phyloP scores from a whole-genome alignment of 2,797 vertebrate species.

The Pangasius sanitwongsei region DNA sequence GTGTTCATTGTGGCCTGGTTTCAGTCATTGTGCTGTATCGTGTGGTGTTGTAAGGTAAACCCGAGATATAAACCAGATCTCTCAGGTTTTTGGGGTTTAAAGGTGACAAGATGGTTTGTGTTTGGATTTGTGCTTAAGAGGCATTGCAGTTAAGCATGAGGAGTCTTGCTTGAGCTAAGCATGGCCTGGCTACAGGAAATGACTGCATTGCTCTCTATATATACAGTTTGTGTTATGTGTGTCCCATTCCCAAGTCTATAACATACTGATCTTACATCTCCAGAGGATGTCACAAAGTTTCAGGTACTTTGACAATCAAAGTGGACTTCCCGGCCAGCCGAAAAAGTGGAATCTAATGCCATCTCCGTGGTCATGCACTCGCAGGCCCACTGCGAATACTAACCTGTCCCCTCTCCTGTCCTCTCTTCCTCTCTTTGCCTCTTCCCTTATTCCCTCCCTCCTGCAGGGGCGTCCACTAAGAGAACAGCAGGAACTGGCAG shows the following conservation, averaged over 20 bases:
- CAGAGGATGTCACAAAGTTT: constrained; percentile 37
- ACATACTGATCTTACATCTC: constrained; percentile 35
- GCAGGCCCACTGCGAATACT: constrained; percentile 49
- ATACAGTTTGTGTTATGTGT: constrained; percentile 41
- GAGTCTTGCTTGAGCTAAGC: constrained; percentile 59
- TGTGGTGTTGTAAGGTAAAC: constrained; percentile 51
- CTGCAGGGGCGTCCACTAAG: constrained; percentile 80
- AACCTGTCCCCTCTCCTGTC: constrained; percentile 55
- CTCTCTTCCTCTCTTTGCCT: constrained; percentile 38
- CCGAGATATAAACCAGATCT: constrained; percentile 26
- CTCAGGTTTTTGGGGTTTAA: constrained; percentile 39
- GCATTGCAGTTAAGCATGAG: constrained; percentile 58
- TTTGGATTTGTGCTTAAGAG: constrained; percentile 51
- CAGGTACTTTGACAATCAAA: constrained; percentile 46
- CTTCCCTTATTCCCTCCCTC: constrained; percentile 44
- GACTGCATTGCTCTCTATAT: constrained; percentile 54
- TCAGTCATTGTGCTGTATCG: constrained; percentile 53
- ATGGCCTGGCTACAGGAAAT: constrained; percentile 61
- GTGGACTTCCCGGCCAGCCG: constrained; percentile 48
- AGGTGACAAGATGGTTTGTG: constrained; percentile 48
- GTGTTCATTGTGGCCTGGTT: constrained; percentile 56
- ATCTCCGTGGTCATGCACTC: constrained; percentile 53
- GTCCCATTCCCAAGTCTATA: constrained; percentile 43
- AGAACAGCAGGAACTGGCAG: constrained; percentile 95
- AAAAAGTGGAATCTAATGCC: constrained; percentile 48